Evolutionary conservation across 2,113 vertebrate species (phyloP), one percentile per base, ranked within the genome.

Genomic region (Notothenia coriiceps): DNA sequence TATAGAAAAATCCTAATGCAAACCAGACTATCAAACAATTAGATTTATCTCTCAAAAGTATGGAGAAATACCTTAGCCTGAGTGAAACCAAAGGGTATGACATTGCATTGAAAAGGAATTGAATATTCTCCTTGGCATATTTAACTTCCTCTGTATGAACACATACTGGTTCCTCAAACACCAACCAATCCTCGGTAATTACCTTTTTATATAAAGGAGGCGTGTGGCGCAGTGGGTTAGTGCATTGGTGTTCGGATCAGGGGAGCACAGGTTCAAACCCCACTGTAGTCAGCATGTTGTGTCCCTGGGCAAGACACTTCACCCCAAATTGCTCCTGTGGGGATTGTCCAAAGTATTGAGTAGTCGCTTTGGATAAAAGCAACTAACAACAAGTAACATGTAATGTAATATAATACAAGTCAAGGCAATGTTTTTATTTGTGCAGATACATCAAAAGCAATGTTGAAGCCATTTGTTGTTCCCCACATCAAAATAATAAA

Each of bases 401-500:
- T 25, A 25, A 25, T 25, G 25, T 25, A 25, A 25, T 25, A 2
- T 25, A 83, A 77, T 59, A 69, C 56, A 40, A 85, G 66, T 67
- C 77, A 67, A 33, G 14, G 15, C 71, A 72, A 65, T 73, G 12
- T 7, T 40, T 40, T 40, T 46, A 51, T 64, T 80, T 5, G 5
- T 65, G 10, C 49, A 77, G 69, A 63, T 57, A 47, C 70, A 77
- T 78, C 57, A 25, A 65, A 83, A 8, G 5, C 15, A 72, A 43
- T 20, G 56, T n/a, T 80, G 56, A 61, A 69, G 66, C 44, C 18
- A 63, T 70, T 60, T 62, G 35, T 64, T 70, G 43, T 85, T 68
- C 47, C 61, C 5, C 2, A 60, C 63, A 76, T 87, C 74, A 75
- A 77, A 84, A 84, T 79, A 72, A 78, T 62, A 14, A 81, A 44